These are phyloP conservation scores for Sinocyclocheilus anophthalmus DNA, from an alignment of 2,113 vertebrate species.

Conservation along the genomic window DNA sequence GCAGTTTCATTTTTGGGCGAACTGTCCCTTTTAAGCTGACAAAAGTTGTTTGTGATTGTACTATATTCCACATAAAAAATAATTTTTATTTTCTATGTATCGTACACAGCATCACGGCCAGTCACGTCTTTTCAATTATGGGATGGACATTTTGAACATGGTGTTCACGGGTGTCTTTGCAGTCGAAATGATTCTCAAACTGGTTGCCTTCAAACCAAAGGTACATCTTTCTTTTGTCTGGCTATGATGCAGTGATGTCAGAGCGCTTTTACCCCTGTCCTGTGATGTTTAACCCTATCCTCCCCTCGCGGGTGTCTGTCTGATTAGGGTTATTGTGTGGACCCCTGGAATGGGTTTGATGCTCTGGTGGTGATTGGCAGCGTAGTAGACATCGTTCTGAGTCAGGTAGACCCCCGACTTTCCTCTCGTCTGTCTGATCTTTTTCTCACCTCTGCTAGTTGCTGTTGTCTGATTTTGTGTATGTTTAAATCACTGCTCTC, in stretches of 20 bases:
- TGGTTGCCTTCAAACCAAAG: slow-evolving; percentile 98
- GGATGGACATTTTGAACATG: slow-evolving; percentile 99
- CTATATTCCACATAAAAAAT: background rate
- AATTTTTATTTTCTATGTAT: background rate
- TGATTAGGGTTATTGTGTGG: slow-evolving; percentile 95
- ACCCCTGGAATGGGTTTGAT: slow-evolving; percentile 99
- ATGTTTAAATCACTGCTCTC: background rate
- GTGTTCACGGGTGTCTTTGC: slow-evolving; percentile 99
- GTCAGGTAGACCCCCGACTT: slow-evolving; percentile 83
- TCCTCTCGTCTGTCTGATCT: slow-evolving; percentile 35
- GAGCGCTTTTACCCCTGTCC: background rate
- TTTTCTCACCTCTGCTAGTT: slow-evolving; percentile 33
- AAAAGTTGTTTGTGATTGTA: background rate
- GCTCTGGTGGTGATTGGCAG: slow-evolving; percentile 99
- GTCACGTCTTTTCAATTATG: slow-evolving; percentile 91
- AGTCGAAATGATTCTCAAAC: slow-evolving; percentile 97
- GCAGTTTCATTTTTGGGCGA: no score
- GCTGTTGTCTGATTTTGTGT: slow-evolving; percentile 1
- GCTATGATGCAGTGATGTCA: background rate
- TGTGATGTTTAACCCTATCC: slow-evolving; percentile 16
- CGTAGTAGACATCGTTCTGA: slow-evolving; percentile 99
- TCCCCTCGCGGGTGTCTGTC: slow-evolving; percentile 65
- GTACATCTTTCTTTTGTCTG: slow-evolving; percentile 72
- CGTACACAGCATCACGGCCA: slow-evolving; percentile 92
- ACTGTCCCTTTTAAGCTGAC: no score